These are phyloP conservation scores for Amblyjoppa fuscipennis DNA, from an alignment of 2,888 invertebrate species.

Conservation along the genomic window DNA sequence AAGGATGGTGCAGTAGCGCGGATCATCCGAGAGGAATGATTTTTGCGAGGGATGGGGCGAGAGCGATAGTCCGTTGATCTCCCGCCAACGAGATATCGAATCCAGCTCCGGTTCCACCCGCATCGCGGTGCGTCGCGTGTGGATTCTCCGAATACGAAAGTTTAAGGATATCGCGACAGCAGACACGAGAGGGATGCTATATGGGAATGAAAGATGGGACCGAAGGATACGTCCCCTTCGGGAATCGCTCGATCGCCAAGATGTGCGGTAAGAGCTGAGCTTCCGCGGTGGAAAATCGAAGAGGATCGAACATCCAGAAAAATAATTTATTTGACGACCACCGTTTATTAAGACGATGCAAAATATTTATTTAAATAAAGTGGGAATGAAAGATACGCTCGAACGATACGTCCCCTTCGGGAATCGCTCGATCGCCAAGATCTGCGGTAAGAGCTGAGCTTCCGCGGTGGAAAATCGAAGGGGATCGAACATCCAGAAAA, in stretches of 20 bases:
- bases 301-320: background rate
- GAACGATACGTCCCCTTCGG: too few relatives aligned
- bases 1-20: background rate
- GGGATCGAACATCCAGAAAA: too few relatives aligned
- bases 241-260: background rate
- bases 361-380: too few relatives aligned
- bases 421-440: too few relatives aligned
- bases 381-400: too few relatives aligned
- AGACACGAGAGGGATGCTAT: background rate
- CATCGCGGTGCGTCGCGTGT: conserved; percentile 7
- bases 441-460: too few relatives aligned
- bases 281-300: background rate
- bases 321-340: too few relatives aligned
- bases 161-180: conserved; percentile 12
- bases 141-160: conserved; percentile 6
- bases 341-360: too few relatives aligned
- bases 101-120: background rate
- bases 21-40: background rate
- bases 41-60: background rate
- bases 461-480: too few relatives aligned
- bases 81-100: conserved; percentile 9
- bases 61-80: background rate
- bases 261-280: background rate
- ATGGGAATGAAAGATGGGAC: background rate
- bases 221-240: background rate